Percentiles rank a stretch among this genome's conserved stretches.
These are phyloP conservation scores for Drosophila melanica DNA, from an alignment of 1,140 invertebrate species.

Conservation along the genomic window DNA sequence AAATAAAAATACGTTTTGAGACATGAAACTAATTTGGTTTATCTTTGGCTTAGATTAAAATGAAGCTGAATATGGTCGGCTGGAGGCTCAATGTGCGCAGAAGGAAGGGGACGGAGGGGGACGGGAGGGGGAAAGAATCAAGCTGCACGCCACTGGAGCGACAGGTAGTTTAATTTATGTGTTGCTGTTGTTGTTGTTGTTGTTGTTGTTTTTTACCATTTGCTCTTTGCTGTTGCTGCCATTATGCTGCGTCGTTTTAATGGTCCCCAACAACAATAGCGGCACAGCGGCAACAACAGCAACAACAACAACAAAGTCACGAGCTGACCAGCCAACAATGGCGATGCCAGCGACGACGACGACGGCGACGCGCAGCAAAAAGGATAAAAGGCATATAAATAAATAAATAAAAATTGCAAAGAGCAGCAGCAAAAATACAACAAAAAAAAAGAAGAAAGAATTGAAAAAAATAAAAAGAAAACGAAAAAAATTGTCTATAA, in stretches of 20 bases:
- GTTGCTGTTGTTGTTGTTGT: constrained; percentile 39
- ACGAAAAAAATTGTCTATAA: constrained; percentile 55
- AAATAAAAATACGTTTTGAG: constrained; percentile 53
- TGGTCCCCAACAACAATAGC: constrained; percentile 54
- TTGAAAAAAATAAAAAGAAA: constrained; percentile 5
- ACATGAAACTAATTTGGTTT: constrained; percentile 69
- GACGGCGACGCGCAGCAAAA: constrained; percentile 22
- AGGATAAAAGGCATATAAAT: constrained; percentile 76
- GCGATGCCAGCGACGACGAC: constrained; percentile 44
- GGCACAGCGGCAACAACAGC: constrained; percentile 22
- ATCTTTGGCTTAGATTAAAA: constrained; percentile 32
- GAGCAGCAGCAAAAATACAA: constrained; percentile 23
- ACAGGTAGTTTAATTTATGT: constrained; percentile 83
- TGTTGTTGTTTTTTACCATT: constrained; percentile 36
- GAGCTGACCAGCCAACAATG: constrained; percentile 63
- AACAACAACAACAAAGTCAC: constrained; percentile 64
- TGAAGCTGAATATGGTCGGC: background rate
- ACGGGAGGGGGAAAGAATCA: background rate
- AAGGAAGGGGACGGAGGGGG: background rate
- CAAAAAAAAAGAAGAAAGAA: constrained; percentile 50
- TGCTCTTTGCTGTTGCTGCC: constrained; percentile 63
- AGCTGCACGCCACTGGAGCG: constrained; percentile 57
- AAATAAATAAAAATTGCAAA: constrained; percentile 80
- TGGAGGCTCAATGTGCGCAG: background rate
- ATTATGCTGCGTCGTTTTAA: constrained; percentile 83